Evolutionary conservation across 2,113 vertebrate species (phyloP), one percentile per base, ranked within the genome.

Genomic region (Geococcyx californianus): DNA sequence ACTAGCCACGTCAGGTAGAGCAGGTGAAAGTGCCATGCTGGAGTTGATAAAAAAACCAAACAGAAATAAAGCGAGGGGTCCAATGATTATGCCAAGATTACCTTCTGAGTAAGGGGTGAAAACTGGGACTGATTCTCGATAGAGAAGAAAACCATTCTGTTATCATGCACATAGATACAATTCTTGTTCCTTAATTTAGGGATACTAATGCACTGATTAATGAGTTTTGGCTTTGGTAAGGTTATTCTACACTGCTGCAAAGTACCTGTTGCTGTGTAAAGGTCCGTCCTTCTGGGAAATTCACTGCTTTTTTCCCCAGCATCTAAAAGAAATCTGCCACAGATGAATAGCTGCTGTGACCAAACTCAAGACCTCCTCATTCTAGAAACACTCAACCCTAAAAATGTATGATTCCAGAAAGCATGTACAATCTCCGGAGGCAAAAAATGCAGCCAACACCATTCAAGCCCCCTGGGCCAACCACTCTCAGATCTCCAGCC

Each of bases 141-240:
- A 82, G 62, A 82, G 38, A 94, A 91, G 69, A 20, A 95, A 95
- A 87, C 44, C 52, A 64, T 84, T 70, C 44, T 40, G 66, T 84
- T 60, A 79, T 44, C 40, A 67, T 2, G 21, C 42, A 70, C 47
- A 85, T 14, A 81, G 2, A 6, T 12, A 78, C 21, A 59, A 69
- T 38, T 76, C 24, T 44, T 60, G 7, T 16, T 88, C 16, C 36
- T 69, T 76, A 44, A 79, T 69, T 87, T 29, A 76, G 62, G 44
- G 49, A 89, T 56, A 42, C 16, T 84, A 91, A 78, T 68, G 4
- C 16, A 64, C 24, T 56, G 29, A 63, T 77, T 45, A 55, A 51
- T 19, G 16, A 91, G 20, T 59, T 77, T 68, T 33, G n/a, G 31
- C 47, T 84, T 45, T 40, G 26, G 31, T 63, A 73, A 73, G 36